Base-by-base conservation (phyloP, 92 coral and sea anemone species). In the Porites lobata region DNA sequence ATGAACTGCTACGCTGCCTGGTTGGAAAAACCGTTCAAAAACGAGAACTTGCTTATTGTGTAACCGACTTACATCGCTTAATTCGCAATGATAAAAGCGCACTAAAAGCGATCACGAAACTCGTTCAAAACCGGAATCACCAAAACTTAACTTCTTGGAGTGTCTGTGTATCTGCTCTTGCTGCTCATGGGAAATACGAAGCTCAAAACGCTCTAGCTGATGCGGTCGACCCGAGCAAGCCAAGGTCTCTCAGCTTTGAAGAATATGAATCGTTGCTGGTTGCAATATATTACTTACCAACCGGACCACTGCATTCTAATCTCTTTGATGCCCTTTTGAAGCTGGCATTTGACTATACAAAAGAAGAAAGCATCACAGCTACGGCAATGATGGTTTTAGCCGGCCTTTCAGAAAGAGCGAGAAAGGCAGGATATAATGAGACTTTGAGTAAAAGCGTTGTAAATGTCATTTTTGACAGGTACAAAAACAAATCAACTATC, bases 121-220 rank as follows among this genome's bases (percentile, higher is more conserved):
- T 96, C 24, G 89, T 93, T 29, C 59, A 80, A 10, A 74, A 92
- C 8, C 82, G 98, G n/a, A 64, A 57, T 12, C 98, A 92, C 80
- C 93, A 92, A 69, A 96, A 96, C 63, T 64, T 83, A 17, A 94
- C 98, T 7, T 86, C 98, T 18, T 96, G 98, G 98, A 75, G 94
- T 0, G 97, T 93, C 1, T 94, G 87, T 57, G 63, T 87, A 29
- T 87, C 94, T 58, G 91, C 87, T 50, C 81, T 96, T 14, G 96
- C 94, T 18, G 96, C 90, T 0, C 91, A 89, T 54, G 98, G 97
- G 2, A 81, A 85, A 19, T 72, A 74, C 14, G 83, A 82, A 8
- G 94, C 95, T 2, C 98, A 96, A 59, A 83, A 81, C 63, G 76
- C 88, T 66, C 85, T 96, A 61, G 92, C 98, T 18, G 79, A 72